Evolutionary conservation across 2,888 invertebrate species (phyloP).

Genomic region (Agonopterix subpropinquella): DNA sequence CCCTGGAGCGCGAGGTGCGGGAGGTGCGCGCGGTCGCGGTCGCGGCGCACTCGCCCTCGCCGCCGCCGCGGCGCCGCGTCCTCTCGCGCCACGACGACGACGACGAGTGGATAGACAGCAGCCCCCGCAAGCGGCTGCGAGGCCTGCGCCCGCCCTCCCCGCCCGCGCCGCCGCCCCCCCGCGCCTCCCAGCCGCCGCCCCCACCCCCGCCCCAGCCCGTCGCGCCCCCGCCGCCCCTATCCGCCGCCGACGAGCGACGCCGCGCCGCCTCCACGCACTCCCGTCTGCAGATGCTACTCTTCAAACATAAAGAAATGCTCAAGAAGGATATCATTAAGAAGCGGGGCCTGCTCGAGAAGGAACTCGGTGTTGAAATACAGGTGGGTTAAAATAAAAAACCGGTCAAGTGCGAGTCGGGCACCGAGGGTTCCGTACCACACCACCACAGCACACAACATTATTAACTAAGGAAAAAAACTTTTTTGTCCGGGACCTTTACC

Average conservation of each 20-base stretch:
- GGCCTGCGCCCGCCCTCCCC: conserved; percentile 19
- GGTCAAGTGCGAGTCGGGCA: no score
- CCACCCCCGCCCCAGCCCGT: conserved; percentile 19
- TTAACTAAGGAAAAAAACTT: no score
- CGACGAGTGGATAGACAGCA: conserved; percentile 61
- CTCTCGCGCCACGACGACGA: conserved; percentile 51
- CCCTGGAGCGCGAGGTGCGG: conserved; percentile 50
- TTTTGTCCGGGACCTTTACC: no score
- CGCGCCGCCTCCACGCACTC: conserved; percentile 74
- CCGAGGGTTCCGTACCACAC: no score
- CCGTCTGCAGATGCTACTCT: conserved; percentile 83
- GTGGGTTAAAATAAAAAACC: conserved; percentile 34
- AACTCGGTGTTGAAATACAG: conserved; percentile 93
- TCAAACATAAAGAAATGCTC: conserved; percentile 92
- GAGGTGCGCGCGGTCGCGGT: conserved; percentile 20
- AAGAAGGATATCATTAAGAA: conserved; percentile 96
- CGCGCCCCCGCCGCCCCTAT: conserved; percentile 14
- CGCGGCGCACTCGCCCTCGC: conserved; percentile 34
- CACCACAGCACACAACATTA: no score
- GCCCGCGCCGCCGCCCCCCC: conserved; percentile 20
- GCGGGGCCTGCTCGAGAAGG: conserved; percentile 90
- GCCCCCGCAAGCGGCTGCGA: conserved; percentile 47
- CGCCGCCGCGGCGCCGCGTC: conserved; percentile 43
- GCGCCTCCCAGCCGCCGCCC: conserved; percentile 20
- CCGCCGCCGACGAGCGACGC: conserved; percentile 62